Base-by-base conservation (phyloP, 2,113 vertebrate genomes). In the Colinus virginianus region DNA sequence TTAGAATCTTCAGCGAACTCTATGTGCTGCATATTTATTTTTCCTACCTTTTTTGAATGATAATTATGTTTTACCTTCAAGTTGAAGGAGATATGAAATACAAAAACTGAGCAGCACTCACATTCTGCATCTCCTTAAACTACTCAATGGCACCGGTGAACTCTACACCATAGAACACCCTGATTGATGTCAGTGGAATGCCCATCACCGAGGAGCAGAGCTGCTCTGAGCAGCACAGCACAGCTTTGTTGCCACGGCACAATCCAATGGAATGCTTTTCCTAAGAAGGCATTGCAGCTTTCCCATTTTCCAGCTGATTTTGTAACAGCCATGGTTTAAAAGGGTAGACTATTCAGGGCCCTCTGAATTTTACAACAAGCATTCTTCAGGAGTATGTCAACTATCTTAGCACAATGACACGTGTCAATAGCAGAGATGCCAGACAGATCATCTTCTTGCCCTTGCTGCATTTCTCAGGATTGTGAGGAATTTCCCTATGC, bases 321-420 rank as follows among this genome's bases (percentile, higher is more conserved):
- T 84, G 38, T 56, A 87, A 38, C 64, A 83, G 79, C 30, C 28
- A 4, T 9, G 18, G 36, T 68, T 72, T 87, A 61, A 88, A 80
- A 72, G 48, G 32, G 14, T 26, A 59, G 40, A 70, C 49, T 58
- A 49, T 21, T 62, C 71, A 82, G 42, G 16, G n/a, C 53, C 28
- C 48, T 90, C 88, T 93, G 79, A 94, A 90, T 93, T 77, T 62
- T 21, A 78, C 68, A 87, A 76, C n/a, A 85, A 87, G 46, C 48
- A 45, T 84, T 85, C 72, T 45, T 87, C 49, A 82, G 38, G 36
- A 93, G 68, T 68, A 77, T 30, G 63, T 85, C 88, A 88, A 13
- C 55, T 72, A 78, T 53, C 58, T 89, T 56, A 75, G 53, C 48
- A 30, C 53, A 91, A 90, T 59, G 45, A 69, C 58, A 48, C 7